These are phyloP conservation scores for Junonia oenone DNA, from an alignment of 2,888 invertebrate species.

Conservation along the genomic window DNA sequence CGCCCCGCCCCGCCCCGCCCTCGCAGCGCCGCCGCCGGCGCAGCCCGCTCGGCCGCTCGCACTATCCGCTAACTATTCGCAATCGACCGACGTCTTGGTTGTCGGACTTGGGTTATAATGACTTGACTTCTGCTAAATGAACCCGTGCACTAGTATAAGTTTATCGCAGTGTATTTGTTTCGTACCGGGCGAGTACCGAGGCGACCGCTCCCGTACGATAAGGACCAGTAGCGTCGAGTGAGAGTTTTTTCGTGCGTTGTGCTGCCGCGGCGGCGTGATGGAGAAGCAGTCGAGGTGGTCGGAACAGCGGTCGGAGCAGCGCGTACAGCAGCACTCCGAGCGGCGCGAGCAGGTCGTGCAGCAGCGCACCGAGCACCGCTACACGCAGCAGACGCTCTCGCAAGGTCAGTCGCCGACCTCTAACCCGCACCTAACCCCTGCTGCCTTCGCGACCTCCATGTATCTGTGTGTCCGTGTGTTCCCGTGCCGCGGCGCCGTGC, in stretches of 20 bases:
- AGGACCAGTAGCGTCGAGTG: conserved; percentile 71
- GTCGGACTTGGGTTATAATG: conserved; percentile 86
- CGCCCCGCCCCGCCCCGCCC: conserved; percentile 58
- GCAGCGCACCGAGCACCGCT: conserved; percentile 86
- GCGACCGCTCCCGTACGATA: conserved; percentile 52
- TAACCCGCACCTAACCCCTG: not conserved
- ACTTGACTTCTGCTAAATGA: conserved; percentile 87
- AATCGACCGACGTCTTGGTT: conserved; percentile 96
- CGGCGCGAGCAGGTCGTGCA: conserved; percentile 70
- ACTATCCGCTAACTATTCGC: conserved; percentile 94
- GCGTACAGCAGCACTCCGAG: conserved; percentile 71
- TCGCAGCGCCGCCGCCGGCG: conserved; percentile 41
- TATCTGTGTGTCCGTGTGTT: conserved; percentile 24
- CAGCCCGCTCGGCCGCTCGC: conserved; percentile 56
- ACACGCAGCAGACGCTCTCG: conserved; percentile 85
- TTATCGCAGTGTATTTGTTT: conserved; percentile 69
- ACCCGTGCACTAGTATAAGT: conserved; percentile 77
- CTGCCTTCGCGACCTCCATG: conserved; percentile 29
- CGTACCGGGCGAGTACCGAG: conserved; percentile 56
- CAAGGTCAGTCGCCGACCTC: conserved; percentile 80
- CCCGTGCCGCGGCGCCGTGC: conserved; percentile 42
- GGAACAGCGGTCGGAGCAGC: conserved; percentile 65
- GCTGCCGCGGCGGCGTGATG: conserved; percentile 77
- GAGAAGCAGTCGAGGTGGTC: conserved; percentile 84
- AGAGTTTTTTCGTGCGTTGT: conserved; percentile 71